Percentiles rank a stretch among this genome's conserved stretches.
Evolutionary conservation across 2,888 invertebrate genomes (phyloP).

Genomic region (Dendrolimus pini): DNA sequence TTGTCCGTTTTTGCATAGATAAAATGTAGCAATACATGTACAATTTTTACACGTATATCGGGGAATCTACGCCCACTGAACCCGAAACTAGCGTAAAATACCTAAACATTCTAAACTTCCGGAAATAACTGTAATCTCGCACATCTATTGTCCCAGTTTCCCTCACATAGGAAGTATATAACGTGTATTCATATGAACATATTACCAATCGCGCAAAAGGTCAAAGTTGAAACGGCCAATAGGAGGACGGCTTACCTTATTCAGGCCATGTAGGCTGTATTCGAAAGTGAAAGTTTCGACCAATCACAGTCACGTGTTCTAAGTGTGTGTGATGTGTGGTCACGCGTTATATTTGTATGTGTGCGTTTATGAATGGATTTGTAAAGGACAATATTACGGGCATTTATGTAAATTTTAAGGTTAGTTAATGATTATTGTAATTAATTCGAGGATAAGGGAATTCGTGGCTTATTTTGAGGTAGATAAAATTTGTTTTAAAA

Average conservation of each 20-base stretch:
- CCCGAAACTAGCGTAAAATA: background rate
- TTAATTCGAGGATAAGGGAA: background rate
- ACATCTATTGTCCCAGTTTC: background rate
- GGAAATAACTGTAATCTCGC: background rate
- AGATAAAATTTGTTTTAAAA: too few relatives aligned
- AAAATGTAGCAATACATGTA: too few relatives aligned
- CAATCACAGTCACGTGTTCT: constrained; percentile 41
- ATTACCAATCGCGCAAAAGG: constrained; percentile 58
- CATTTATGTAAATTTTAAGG: background rate
- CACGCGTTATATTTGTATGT: constrained; percentile 23
- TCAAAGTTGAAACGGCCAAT: constrained; percentile 58
- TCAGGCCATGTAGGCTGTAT: constrained; percentile 67
- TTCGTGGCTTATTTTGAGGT: too few relatives aligned
- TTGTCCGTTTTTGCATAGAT: too few relatives aligned
- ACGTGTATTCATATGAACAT: constrained; percentile 13
- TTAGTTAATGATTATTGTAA: background rate
- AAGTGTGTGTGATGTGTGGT: constrained; percentile 42
- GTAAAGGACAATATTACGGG: background rate
- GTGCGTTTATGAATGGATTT: constrained; percentile 15
- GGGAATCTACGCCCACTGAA: too few relatives aligned
- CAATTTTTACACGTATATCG: too few relatives aligned
- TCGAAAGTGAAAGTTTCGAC: constrained; percentile 62
- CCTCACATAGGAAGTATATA: constrained; percentile 13
- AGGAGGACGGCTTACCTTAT: constrained; percentile 42
- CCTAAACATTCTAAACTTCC: constrained; percentile 6